Evolutionary conservation across 2,888 invertebrate species (phyloP).

Genomic region (Hybos culiciformis): DNA sequence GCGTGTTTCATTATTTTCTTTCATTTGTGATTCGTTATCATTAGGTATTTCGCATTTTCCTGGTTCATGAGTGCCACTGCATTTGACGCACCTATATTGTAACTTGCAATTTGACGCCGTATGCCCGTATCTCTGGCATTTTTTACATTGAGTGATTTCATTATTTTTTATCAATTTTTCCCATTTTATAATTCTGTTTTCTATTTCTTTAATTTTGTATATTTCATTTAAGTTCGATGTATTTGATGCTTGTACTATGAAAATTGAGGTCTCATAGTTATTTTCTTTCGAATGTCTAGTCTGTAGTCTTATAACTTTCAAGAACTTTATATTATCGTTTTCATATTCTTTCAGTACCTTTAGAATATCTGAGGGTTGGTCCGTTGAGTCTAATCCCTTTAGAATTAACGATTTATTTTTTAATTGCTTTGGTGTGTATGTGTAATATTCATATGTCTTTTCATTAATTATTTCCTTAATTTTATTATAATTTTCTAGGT

Average conservation of each 20-base stretch:
- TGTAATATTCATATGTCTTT: background rate
- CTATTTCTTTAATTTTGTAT: background rate
- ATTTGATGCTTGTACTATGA: background rate
- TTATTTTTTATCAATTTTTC: background rate
- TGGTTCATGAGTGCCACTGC: background rate
- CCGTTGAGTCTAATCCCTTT: background rate
- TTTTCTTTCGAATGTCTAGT: background rate
- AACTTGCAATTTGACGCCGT: too few species aligned
- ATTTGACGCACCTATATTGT: too few species aligned
- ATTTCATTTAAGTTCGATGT: background rate
- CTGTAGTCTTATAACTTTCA: background rate
- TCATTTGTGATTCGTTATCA: background rate
- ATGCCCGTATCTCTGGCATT: too few species aligned
- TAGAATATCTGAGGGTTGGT: background rate
- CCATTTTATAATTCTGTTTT: background rate
- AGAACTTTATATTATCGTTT: background rate
- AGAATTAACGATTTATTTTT: background rate
- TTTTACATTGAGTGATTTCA: too few species aligned
- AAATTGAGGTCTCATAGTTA: background rate
- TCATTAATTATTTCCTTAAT: background rate
- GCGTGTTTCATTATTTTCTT: background rate
- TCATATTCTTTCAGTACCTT: background rate
- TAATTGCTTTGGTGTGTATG: background rate
- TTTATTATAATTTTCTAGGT: background rate
- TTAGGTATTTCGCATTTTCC: background rate